phyloP scores from a whole-genome alignment of 2,797 vertebrate species.

The Acanthiza pusilla region DNA sequence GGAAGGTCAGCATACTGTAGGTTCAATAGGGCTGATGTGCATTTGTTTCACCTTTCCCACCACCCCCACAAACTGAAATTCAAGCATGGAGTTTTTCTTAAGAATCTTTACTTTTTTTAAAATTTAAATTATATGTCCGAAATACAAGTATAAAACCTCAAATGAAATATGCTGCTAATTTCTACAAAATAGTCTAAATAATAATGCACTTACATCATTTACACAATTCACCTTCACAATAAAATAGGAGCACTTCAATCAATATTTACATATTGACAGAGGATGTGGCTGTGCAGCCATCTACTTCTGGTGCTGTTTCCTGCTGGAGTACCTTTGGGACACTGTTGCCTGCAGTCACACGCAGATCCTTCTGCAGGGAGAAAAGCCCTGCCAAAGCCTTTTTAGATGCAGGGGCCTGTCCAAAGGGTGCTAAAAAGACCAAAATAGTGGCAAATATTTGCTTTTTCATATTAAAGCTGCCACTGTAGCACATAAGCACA shows the following conservation, averaged over 20 bases:
- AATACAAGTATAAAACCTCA: constrained; percentile 24
- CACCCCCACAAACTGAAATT: not conserved
- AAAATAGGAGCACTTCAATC: constrained; percentile 45
- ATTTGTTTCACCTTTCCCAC: not conserved
- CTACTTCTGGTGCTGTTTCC: not conserved
- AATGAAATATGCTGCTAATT: not conserved
- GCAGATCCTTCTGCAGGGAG: not conserved
- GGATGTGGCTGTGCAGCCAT: not conserved
- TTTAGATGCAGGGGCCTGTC: not conserved
- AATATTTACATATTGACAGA: constrained; percentile 77
- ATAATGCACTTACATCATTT: constrained; percentile 56
- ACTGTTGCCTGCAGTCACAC: not conserved
- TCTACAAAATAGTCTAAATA: constrained; percentile 45
- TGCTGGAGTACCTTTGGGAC: not conserved
- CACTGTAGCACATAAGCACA: not conserved
- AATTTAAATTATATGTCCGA: constrained; percentile 46
- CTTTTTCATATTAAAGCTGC: not conserved
- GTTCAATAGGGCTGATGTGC: not conserved
- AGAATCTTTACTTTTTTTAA: constrained; percentile 40
- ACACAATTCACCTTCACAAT: constrained; percentile 46
- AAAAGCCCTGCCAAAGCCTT: not conserved
- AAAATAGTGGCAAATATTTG: not conserved
- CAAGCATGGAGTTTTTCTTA: not conserved
- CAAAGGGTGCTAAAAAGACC: not conserved
- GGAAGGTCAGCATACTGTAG: not conserved